Evolutionary conservation across 2,888 invertebrate genomes (phyloP), one percentile per base, ranked within the genome.

Genomic region (Cheilosia grossa): DNA sequence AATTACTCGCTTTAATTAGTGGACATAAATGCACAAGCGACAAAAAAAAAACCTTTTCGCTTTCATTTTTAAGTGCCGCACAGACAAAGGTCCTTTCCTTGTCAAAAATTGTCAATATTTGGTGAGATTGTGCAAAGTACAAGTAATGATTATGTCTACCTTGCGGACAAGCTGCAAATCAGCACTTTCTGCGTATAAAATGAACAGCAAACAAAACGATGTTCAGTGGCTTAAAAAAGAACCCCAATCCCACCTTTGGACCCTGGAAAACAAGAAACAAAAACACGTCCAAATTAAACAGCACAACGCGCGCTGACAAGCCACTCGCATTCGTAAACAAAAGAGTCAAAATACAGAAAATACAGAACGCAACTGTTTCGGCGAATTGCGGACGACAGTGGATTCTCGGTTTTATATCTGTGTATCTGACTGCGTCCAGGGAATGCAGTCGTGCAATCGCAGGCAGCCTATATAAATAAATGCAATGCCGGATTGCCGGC

Each of bases 1-100:
- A 64, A 74, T 64, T 74, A 56, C 47, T 66, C 47, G 64, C 47
- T 30, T 53, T 64, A 74, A 64, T 64, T 47, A 49, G 42, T 15
- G 27, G 9, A 10, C 21, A 47, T 15, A 44, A 33, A 27, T 15
- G 24, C 49, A 21, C 19, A 47, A 19, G 17, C 13, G 49, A 10
- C 13, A 13, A 17, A 24, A 67, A 42, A 19, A 40, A 51, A 37
- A 5, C 47, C 66, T 24, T 67, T 74, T 40, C 24, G 27, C 64
- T 67, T 75, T 75, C 66, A 44, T 74, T 74, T 74, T 58, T 59
- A 51, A 47, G 44, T 27, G 37, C 47, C 13, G 15, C 15, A 17
- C n/a, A 37, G 10, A 64, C 42, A 56, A 51, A 7, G 9, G 21
- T 10, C 40, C 58, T 40, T 37, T 13, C 53, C 66, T 66, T 67